Conservation (phyloP, 1,140 invertebrate genomes). For the Periplaneta americana region DNA sequence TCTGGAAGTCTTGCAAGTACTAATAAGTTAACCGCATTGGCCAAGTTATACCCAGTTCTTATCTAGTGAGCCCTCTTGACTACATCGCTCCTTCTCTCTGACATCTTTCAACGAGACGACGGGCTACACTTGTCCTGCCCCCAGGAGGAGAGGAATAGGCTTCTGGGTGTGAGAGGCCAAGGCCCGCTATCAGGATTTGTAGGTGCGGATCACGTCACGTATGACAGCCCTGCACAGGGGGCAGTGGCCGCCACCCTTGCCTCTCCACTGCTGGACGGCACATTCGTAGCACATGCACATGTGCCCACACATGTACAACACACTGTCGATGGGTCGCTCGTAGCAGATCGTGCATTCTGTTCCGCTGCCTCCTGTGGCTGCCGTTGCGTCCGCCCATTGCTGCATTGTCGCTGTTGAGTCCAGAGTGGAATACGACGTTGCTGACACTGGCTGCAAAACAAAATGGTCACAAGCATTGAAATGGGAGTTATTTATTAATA, state of each 20-base stretch:
- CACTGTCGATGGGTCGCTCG: conserved; percentile 86
- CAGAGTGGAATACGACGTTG: conserved; percentile 34
- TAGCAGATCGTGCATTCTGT: conserved; percentile 92
- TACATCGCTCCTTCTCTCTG: no score
- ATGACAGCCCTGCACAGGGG: conserved; percentile 91
- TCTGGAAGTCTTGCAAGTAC: not conserved
- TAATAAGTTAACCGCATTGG: not conserved
- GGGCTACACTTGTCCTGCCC: not conserved
- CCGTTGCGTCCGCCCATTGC: conserved; percentile 37
- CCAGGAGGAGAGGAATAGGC: not conserved
- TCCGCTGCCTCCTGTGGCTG: conserved; percentile 16
- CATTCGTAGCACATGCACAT: conserved; percentile 99
- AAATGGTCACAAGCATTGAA: not conserved
- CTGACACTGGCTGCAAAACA: conserved; percentile 35
- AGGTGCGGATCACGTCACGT: conserved; percentile 91
- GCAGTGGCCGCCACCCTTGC: conserved; percentile 84
- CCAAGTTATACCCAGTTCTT: not conserved
- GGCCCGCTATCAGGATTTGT: conserved; percentile 64
- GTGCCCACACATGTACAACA: conserved; percentile 94
- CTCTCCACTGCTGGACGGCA: conserved; percentile 85
- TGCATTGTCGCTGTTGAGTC: conserved; percentile 28
- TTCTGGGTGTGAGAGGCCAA: not conserved
- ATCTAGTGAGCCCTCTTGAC: not conserved
- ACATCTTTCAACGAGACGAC: no score
- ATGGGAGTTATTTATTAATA: not conserved